Conservation (phyloP, 2,113 vertebrate species). For the Clarias magur region DNA sequence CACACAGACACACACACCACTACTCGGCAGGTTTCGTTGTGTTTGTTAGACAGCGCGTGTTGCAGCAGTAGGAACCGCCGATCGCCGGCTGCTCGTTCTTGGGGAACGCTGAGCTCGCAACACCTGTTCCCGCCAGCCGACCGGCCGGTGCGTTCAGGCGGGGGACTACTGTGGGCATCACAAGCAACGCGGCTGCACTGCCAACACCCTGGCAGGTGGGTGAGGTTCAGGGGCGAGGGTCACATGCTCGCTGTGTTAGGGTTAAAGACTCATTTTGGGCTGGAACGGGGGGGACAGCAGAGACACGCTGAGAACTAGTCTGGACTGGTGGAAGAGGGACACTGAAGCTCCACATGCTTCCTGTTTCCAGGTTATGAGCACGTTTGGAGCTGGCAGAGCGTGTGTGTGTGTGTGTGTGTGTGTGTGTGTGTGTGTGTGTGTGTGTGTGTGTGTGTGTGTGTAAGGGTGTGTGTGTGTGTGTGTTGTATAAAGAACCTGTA, state of each 20-base stretch:
- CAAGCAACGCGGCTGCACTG: not conserved
- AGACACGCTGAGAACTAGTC: conserved; percentile 52
- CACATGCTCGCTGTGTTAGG: conserved; percentile 49
- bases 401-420: conserved; percentile 15
- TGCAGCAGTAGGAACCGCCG: conserved; percentile 47
- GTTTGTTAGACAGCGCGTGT: conserved; percentile 32
- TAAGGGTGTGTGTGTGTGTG: conserved; percentile 8
- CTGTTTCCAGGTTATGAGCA: conserved; percentile 52
- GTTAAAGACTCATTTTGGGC: conserved; percentile 59
- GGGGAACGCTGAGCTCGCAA: conserved; percentile 46
- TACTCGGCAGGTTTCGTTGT: conserved; percentile 41
- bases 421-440: conserved; percentile 30
- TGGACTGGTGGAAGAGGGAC: conserved; percentile 19
- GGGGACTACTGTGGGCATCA: conserved; percentile 45
- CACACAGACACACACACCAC: not conserved
- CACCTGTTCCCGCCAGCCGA: conserved; percentile 65
- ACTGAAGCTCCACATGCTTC: conserved; percentile 38
- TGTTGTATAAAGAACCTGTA: conserved; percentile 1
- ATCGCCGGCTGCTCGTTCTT: conserved; percentile 41
- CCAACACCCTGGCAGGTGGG: conserved; percentile 40
- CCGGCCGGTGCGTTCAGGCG: conserved; percentile 58
- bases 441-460: not conserved
- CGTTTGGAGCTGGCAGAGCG: conserved; percentile 35
- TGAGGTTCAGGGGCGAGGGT: conserved; percentile 37
- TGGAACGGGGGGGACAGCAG: conserved; percentile 46